Percentiles rank a stretch among this genome's conserved stretches.
Conservation (phyloP, 2,888 invertebrate genomes). For the Tipula lateralis region DNA sequence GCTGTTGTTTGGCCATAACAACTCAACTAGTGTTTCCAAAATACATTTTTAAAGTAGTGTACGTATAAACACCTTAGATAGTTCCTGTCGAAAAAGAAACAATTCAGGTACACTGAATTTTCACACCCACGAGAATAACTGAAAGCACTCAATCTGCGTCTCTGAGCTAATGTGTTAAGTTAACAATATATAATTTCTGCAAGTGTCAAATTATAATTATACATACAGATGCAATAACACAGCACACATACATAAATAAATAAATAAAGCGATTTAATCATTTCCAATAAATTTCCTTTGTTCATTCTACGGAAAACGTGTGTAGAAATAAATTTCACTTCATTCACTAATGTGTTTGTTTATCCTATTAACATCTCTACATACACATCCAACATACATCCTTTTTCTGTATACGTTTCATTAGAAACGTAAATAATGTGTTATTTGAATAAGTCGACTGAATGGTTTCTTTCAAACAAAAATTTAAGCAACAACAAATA, state of each 20-base stretch:
- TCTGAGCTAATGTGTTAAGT: too few relatives aligned
- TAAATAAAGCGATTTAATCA: neutral
- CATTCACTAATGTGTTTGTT: constrained; percentile 11
- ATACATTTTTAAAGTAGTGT: too few relatives aligned
- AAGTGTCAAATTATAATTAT: constrained; percentile 6
- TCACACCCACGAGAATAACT: too few relatives aligned
- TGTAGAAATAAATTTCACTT: neutral
- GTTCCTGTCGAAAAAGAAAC: too few relatives aligned
- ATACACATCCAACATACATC: neutral
- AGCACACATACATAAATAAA: neutral
- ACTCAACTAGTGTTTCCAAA: too few relatives aligned
- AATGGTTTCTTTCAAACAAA: neutral
- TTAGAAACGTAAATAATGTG: neutral
- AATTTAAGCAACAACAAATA: neutral
- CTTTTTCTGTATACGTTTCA: neutral
- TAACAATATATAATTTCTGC: too few relatives aligned
- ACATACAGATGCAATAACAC: neutral
- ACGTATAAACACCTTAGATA: too few relatives aligned
- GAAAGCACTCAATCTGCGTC: too few relatives aligned
- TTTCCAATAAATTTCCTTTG: neutral
- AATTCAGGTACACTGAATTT: too few relatives aligned
- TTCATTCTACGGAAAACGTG: neutral
- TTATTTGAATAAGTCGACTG: constrained; percentile 24
- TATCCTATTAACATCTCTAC: neutral
- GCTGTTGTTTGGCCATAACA: too few relatives aligned